Base-by-base conservation (phyloP, 2,888 invertebrate genomes). In the Desoria tigrina region DNA sequence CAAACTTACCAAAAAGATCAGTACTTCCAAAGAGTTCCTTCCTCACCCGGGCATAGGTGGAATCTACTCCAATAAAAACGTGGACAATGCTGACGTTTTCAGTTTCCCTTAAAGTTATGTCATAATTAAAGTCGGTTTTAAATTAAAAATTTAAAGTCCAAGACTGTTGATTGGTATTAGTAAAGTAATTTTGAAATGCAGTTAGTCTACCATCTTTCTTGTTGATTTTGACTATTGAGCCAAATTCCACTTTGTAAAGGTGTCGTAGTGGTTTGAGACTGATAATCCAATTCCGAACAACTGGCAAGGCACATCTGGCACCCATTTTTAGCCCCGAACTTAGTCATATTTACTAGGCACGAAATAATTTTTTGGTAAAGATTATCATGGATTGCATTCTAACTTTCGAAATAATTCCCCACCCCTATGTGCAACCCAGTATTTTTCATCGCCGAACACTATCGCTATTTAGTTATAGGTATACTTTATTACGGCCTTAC, bases 71-170 rank as follows among this genome's bases (percentile, higher is more conserved):
- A 39, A 76, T 62, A 37, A 62, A 76, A n/a, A 76, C 61, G 24
- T 76, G 73, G 0, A 74, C 66, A 32, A 76, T 74, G 16, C 72
- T 72, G 11, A 73, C 53, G 21, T 72, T 70, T 2, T 66, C 32
- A n/a, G 66, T 56, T 1, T 60, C 50, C 74, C 75, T 75, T n/a
- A n/a, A n/a, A n/a, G n/a, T 16, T 39, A 11, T 16, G 16, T 39
- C 9, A 16, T 39, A 39, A 16, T 39, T 39, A 9, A 39, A 39
- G 9, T 11, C 9, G 39, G 16, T 16, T 39, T 11, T 11, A 11
- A 39, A 39, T 39, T 11, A 39, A 16, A 39, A 16, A 39, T 11
- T 39, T 39, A 11, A 39, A 39, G 39, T 11, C 9, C 16, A 39
- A 39, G 9, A n/a, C n/a, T n/a, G n/a, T 39, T 39, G 39, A 9